Conservation (phyloP, 2,113 vertebrate genomes). For the Lepus americanus region DNA sequence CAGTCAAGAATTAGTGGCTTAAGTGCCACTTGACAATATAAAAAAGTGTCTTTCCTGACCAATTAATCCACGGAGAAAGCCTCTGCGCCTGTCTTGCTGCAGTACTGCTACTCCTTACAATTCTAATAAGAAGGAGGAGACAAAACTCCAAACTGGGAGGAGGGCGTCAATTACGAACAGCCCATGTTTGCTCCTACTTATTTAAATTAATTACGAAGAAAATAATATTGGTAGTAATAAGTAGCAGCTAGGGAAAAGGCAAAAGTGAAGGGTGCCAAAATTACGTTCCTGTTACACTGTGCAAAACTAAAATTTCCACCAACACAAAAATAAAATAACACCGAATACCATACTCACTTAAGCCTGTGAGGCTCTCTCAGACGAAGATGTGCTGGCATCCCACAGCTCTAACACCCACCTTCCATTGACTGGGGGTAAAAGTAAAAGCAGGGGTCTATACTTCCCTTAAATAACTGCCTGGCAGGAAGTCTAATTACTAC, state of each 20-base stretch:
- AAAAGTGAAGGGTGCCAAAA: conserved; percentile 10
- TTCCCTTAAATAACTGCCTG: conserved; percentile 67
- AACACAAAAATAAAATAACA: conserved; percentile 15
- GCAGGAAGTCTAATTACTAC: conserved; percentile 57
- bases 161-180: conserved; percentile 53
- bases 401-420: background rate
- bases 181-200: conserved; percentile 37
- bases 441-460: conserved; percentile 25
- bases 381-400: background rate
- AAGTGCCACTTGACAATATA: conserved; percentile 77
- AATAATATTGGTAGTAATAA: conserved; percentile 44
- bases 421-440: background rate
- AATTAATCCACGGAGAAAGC: conserved; percentile 65
- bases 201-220: conserved; percentile 58
- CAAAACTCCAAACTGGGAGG: conserved; percentile 46
- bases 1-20: conserved; percentile 73
- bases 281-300: background rate
- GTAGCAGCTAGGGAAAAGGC: background rate
- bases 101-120: conserved; percentile 25
- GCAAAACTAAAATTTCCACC: conserved; percentile 42
- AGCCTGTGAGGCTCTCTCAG: conserved; percentile 19
- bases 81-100: conserved; percentile 41
- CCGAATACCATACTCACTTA: conserved; percentile 41
- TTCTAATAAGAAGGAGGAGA: conserved; percentile 61
- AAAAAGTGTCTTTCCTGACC: conserved; percentile 80